phyloP scores from a whole-genome alignment of 2,888 invertebrate genomes.

The Mycalesis mineus region DNA sequence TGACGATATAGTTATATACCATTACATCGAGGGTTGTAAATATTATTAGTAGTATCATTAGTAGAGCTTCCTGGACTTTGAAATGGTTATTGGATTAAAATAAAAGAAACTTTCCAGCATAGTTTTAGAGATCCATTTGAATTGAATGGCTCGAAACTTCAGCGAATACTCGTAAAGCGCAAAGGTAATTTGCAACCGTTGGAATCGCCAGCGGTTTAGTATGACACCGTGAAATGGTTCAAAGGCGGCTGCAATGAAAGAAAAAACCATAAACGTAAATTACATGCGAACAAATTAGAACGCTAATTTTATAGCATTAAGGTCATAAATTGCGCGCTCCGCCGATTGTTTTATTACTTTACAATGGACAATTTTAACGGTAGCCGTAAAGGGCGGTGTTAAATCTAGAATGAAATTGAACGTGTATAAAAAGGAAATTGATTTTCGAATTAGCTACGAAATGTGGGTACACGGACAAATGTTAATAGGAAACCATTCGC shows the following conservation, averaged over 20 bases:
- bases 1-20: too few relatives aligned
- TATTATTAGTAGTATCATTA: neutral
- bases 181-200: slow-evolving; percentile 66
- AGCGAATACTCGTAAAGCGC: slow-evolving; percentile 60
- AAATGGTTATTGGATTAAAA: neutral
- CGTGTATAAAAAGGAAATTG: slow-evolving; percentile 31
- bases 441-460: slow-evolving; percentile 26
- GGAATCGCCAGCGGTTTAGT: slow-evolving; percentile 37
- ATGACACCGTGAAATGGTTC: slow-evolving; percentile 68
- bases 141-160: neutral
- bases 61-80: neutral
- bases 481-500: slow-evolving; percentile 11
- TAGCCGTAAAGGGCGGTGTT: slow-evolving; percentile 46
- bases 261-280: slow-evolving; percentile 61
- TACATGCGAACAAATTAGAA: slow-evolving; percentile 66
- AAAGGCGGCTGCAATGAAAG: slow-evolving; percentile 46
- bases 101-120: neutral
- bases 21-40: too few relatives aligned
- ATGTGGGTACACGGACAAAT: slow-evolving; percentile 5
- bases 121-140: neutral
- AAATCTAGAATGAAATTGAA: slow-evolving; percentile 29
- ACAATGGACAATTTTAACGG: slow-evolving; percentile 58
- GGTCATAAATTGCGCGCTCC: slow-evolving; percentile 59
- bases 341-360: slow-evolving; percentile 61
- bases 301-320: slow-evolving; percentile 69